phyloP scores from a whole-genome alignment of 1,140 invertebrate genomes.

The Camponotus pennsylvanicus region DNA sequence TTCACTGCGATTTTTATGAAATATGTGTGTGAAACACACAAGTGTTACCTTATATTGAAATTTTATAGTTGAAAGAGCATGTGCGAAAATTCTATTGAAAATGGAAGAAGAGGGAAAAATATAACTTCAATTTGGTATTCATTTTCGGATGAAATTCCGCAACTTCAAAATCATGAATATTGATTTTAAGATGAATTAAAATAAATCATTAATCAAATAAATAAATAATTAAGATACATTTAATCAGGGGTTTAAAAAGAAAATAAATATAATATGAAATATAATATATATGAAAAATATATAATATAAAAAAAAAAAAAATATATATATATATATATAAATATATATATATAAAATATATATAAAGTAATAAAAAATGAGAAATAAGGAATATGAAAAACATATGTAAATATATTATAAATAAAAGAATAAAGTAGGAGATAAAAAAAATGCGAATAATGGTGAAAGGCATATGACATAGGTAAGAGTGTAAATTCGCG shows the following conservation, averaged over 20 bases:
- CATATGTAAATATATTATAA: not conserved
- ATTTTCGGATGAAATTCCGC: not conserved
- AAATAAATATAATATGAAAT: no score
- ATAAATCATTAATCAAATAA: not conserved
- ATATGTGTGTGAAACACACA: not conserved
- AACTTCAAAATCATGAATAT: not conserved
- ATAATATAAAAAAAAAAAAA: not conserved
- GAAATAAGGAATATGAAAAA: no score
- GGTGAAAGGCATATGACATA: no score
- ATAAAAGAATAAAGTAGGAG: no score
- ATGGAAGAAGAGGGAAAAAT: not conserved
- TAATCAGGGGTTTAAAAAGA: not conserved
- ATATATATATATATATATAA: not conserved
- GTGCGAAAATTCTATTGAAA: not conserved
- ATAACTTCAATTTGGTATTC: not conserved
- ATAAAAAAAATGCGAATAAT: no score
- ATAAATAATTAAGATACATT: not conserved
- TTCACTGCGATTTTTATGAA: conserved; percentile 18
- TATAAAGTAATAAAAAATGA: not conserved
- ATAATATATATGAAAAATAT: not conserved
- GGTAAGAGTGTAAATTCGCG: not conserved
- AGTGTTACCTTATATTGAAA: not conserved
- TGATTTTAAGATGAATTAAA: not conserved
- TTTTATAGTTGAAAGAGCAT: not conserved
- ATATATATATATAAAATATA: not conserved